Evolutionary conservation across 2,797 vertebrate species (phyloP).

Genomic region (Crenuchus spilurus): DNA sequence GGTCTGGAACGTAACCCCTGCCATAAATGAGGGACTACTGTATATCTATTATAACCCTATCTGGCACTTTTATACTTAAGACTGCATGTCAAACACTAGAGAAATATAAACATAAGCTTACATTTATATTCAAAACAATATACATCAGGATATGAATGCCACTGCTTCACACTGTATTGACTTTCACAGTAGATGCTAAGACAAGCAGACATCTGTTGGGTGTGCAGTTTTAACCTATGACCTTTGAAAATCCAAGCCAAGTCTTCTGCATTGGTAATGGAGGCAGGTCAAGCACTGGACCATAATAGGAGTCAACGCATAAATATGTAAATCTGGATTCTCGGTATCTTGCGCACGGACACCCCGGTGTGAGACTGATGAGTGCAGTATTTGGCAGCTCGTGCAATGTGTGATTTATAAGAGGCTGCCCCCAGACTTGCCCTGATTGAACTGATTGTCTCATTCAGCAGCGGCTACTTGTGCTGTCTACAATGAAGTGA

Average conservation of each 20-base stretch:
- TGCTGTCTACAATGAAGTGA: constrained; percentile 5
- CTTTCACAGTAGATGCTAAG: background rate
- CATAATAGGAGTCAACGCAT: constrained; percentile 32
- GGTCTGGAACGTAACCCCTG: too few relatives aligned
- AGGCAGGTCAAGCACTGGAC: constrained; percentile 41
- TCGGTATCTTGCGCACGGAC: constrained; percentile 25
- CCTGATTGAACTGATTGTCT: constrained; percentile 57
- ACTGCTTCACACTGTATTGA: background rate
- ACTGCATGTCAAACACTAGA: background rate
- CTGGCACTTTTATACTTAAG: background rate
- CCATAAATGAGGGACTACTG: too few relatives aligned
- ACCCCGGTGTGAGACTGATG: constrained; percentile 39
- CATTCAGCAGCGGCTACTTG: constrained; percentile 37
- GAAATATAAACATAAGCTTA: background rate
- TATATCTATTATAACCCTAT: too few relatives aligned
- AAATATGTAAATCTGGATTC: constrained; percentile 46
- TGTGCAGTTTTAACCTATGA: constrained; percentile 31
- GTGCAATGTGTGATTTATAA: constrained; percentile 54
- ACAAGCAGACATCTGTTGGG: constrained; percentile 8
- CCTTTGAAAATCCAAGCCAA: constrained; percentile 25
- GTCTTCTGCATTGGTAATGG: constrained; percentile 40
- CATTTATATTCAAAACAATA: background rate
- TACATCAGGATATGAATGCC: background rate
- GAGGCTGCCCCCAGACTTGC: constrained; percentile 36
- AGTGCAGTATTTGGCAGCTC: constrained; percentile 46